These are phyloP conservation scores for Clangula hyemalis DNA, from an alignment of 2,797 vertebrate genomes.

Conservation along the genomic window DNA sequence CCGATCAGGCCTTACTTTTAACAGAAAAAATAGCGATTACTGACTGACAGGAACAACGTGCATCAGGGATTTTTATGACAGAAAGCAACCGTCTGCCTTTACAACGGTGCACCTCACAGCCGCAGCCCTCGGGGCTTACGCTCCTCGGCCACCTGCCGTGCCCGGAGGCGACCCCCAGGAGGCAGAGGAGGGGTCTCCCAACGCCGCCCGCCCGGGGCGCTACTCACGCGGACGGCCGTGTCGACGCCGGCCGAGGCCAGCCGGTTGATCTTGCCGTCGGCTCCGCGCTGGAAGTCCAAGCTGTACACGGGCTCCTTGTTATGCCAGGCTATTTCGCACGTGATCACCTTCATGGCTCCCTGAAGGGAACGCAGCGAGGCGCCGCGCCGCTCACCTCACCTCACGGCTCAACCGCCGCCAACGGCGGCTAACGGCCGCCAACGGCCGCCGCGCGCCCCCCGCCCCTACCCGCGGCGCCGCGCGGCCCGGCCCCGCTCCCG, in stretches of 20 bases:
- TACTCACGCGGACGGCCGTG: conserved; percentile 88
- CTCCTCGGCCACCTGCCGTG: background rate
- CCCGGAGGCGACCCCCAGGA: background rate
- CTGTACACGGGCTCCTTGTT: conserved; percentile 98
- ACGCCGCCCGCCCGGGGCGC: background rate
- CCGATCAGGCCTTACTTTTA: background rate
- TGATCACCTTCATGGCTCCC: conserved; percentile 92
- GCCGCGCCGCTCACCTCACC: too few relatives aligned
- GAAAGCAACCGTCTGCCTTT: background rate
- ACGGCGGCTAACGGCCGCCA: background rate
- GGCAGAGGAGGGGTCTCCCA: background rate
- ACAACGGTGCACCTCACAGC: background rate
- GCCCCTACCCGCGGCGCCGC: background rate
- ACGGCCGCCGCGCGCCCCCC: background rate
- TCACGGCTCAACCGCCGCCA: background rate
- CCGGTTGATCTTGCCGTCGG: conserved; percentile 83
- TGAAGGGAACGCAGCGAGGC: background rate
- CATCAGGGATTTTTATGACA: background rate
- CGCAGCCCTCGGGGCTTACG: background rate
- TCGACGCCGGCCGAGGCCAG: conserved; percentile 96
- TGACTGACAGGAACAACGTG: accelerated
- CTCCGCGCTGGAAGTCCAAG: conserved; percentile 91
- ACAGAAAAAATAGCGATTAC: background rate
- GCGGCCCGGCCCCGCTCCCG: background rate
- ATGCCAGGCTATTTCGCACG: conserved; percentile 98